Conservation (phyloP, 2,888 invertebrate genomes). For the Synanthedon formicaeformis region DNA sequence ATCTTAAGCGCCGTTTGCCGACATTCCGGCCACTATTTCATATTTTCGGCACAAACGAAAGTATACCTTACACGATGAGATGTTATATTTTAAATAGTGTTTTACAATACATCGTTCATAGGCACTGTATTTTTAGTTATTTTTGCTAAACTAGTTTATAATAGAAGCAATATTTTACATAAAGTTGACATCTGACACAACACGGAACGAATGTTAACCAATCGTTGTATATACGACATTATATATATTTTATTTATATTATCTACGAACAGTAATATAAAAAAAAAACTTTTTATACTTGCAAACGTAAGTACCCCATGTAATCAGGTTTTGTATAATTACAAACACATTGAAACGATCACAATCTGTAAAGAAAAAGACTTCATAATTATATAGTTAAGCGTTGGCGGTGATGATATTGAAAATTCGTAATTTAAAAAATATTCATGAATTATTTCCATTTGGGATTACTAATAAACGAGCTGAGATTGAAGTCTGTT, state of each 20-base stretch:
- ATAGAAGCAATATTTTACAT: constrained; percentile 34
- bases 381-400: constrained; percentile 14
- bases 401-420: no score
- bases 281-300: neutral
- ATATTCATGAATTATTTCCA: neutral
- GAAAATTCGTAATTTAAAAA: no score
- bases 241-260: neutral
- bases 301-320: constrained; percentile 15
- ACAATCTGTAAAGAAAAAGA: constrained; percentile 12
- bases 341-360: neutral
- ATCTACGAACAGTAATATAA: neutral
- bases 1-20: constrained; percentile 51
- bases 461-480: neutral
- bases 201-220: constrained; percentile 10
- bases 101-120: constrained; percentile 44
- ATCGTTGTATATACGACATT: constrained; percentile 8
- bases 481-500: constrained; percentile 13
- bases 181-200: neutral
- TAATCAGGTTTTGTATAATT: constrained; percentile 5
- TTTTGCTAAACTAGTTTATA: constrained; percentile 43
- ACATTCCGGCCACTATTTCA: constrained; percentile 55
- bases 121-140: constrained; percentile 40
- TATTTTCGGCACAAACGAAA: constrained; percentile 34
- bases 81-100: constrained; percentile 50
- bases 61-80: constrained; percentile 24